These are phyloP conservation scores for Encarsia formosa DNA, from an alignment of 2,888 invertebrate genomes.

Conservation along the genomic window DNA sequence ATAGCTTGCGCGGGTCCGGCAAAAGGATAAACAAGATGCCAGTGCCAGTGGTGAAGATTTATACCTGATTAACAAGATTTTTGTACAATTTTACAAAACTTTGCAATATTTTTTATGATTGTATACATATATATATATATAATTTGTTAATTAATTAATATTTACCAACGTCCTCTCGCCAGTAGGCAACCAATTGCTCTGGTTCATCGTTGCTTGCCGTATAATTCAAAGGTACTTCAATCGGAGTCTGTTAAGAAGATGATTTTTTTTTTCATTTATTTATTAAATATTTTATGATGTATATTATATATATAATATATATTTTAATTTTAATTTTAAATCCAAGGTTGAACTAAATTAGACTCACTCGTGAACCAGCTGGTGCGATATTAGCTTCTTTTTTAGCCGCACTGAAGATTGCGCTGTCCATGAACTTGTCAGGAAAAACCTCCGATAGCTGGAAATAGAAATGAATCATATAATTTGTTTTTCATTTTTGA, in stretches of 20 bases:
- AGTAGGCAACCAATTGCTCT: slow-evolving; percentile 78
- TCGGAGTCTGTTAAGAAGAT: slow-evolving; percentile 51
- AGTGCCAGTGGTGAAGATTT: slow-evolving; percentile 87
- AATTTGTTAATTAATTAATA: too few species aligned
- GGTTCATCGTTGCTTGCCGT: slow-evolving; percentile 70
- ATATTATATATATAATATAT: background rate
- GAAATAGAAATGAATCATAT: too few species aligned
- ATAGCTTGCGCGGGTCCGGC: slow-evolving; percentile 64
- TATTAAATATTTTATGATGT: too few species aligned
- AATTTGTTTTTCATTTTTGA: too few species aligned
- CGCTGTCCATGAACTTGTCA: slow-evolving; percentile 74
- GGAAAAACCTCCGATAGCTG: slow-evolving; percentile 59
- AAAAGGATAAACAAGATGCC: slow-evolving; percentile 84
- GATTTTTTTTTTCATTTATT: background rate
- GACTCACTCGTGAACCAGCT: slow-evolving; percentile 60
- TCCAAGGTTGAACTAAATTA: too few species aligned
- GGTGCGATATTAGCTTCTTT: slow-evolving; percentile 65
- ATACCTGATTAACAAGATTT: too few species aligned
- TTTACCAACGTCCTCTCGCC: slow-evolving; percentile 82
- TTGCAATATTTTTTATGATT: too few species aligned
- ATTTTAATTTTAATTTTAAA: background rate
- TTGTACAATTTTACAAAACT: too few species aligned
- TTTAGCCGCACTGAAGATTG: slow-evolving; percentile 64
- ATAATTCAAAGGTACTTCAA: slow-evolving; percentile 69
- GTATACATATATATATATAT: too few species aligned